phyloP scores from a whole-genome alignment of 2,113 vertebrate species.

The Serinus canaria region DNA sequence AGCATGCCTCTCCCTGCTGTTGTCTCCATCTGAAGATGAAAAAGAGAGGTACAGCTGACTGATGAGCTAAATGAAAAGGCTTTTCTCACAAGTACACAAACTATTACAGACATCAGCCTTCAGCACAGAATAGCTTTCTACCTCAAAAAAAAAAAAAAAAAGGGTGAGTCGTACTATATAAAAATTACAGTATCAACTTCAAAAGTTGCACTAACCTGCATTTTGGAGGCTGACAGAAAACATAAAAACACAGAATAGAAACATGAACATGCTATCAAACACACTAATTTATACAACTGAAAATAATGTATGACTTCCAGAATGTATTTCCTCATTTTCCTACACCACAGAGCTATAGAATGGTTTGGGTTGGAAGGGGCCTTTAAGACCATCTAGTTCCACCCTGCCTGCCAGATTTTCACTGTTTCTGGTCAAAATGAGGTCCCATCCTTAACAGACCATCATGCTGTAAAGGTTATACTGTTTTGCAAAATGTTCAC shows the following conservation, averaged over 20 bases:
- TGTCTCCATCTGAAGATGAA: slow-evolving; percentile 1
- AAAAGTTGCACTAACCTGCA: not conserved
- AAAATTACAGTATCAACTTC: not conserved
- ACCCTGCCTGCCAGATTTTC: not conserved
- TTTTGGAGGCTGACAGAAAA: not conserved
- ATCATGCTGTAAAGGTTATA: not conserved
- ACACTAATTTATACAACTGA: not conserved
- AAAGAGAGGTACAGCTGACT: not conserved
- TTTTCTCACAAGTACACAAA: not conserved
- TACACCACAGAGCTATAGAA: not conserved
- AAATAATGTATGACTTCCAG: not conserved
- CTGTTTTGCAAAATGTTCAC: not conserved
- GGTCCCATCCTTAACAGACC: not conserved
- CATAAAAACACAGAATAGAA: not conserved
- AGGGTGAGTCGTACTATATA: not conserved
- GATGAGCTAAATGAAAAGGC: not conserved
- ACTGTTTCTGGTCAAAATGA: not conserved
- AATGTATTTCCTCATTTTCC: not conserved
- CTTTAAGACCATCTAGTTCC: not conserved
- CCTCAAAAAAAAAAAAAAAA: not conserved
- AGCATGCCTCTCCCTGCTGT: not conserved
- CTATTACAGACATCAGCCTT: not conserved
- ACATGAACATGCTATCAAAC: not conserved
- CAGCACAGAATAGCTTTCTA: not conserved
- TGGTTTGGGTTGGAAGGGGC: not conserved